Evolutionary conservation across 2,888 invertebrate species (phyloP), one percentile per base, ranked within the genome.

Genomic region (Drosophila leonis): DNA sequence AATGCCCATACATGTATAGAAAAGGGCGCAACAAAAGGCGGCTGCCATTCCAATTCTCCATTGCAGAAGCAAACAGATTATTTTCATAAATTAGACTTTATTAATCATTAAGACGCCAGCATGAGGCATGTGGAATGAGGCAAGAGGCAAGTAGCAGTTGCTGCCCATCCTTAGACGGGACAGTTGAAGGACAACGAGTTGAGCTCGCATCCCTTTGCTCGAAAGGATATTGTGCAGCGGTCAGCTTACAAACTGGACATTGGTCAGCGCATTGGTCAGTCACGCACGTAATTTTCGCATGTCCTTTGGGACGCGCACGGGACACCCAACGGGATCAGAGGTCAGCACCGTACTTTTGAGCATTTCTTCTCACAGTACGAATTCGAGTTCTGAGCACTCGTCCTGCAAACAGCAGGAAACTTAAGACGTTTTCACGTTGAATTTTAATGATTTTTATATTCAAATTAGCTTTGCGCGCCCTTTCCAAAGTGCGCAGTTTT

Each of bases 251-350:
- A 82, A 78, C 81, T 80, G 89, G 90, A 82, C 86, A 88, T 83
- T 91, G 90, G 90, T 82, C 89, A 90, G 81, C 88, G 80, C 76
- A 92, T 91, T 92, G 92, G 92, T 90, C 91, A 92, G 86, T 91
- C 90, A 90, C 85, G 90, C 90, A 91, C 87, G 71, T 90, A 90
- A 90, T 82, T 80, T 76, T 68, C 63, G 59, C 60, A 79, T 72
- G 67, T 83, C 65, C 66, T 20, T 35, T 39, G 77, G 59, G 73
- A 66, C 72, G 55, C 64, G 56, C 56, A 68, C 64, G 59, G 72
- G 57, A 65, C 67, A 71, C 54, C 75, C 79, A 83, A 79, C 77
- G 79, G 81, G 90, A 86, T 91, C 92, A 91, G 83, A 92, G 91
- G 91, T 91, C 91, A 91, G 62, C 84, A 91, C 92, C 92, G 91